phyloP scores from a whole-genome alignment of 2,113 vertebrate species.

The Gambusia holbrooki region DNA sequence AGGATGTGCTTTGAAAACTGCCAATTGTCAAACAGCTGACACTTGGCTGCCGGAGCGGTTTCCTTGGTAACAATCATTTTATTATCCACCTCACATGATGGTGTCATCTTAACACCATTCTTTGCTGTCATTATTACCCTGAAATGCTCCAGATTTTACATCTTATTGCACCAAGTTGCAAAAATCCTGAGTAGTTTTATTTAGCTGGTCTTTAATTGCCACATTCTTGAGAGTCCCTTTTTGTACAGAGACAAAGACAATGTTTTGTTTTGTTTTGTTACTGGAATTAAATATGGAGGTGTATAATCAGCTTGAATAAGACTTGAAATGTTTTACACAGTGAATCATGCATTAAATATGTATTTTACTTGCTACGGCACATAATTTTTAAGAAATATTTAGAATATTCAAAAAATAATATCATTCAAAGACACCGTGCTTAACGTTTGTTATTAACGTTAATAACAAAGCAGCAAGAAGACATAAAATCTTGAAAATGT shows the following conservation, averaged over 20 bases:
- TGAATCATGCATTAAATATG: not conserved
- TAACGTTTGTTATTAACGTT: too few species aligned
- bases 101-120: not conserved
- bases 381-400: not conserved
- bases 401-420: not conserved
- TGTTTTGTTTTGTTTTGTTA: too few species aligned
- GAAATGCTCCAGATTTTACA: not conserved
- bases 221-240: not conserved
- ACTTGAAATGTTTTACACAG: not conserved
- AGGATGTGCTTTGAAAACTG: not conserved
- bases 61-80: slow-evolving; percentile 1
- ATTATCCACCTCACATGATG: not conserved
- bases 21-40: not conserved
- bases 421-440: not conserved
- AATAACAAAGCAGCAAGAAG: not conserved
- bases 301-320: too few species aligned
- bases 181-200: not conserved
- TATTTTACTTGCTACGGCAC: not conserved
- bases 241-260: too few species aligned
- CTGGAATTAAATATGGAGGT: too few species aligned
- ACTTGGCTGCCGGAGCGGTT: not conserved
- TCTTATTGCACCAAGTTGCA: not conserved
- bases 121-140: slow-evolving; percentile 2
- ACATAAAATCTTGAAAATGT: not conserved
- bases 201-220: not conserved